Base-by-base conservation (phyloP, 2,888 invertebrate species). In the Apotomis capreana region DNA sequence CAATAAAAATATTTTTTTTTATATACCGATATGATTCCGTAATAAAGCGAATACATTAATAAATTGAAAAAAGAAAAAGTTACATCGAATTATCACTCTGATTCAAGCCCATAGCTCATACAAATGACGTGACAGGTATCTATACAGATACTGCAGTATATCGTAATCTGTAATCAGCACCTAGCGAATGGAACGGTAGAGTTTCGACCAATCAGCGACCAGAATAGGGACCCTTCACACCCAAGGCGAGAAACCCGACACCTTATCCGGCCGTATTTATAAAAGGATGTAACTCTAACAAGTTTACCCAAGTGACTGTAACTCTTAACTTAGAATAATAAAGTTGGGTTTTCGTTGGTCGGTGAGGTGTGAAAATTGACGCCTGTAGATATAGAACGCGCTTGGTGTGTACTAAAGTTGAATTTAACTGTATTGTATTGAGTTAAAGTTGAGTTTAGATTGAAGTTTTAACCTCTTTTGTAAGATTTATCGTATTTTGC, bases 211-310 rank as follows among this genome's bases (percentile, higher is more conserved):
- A 93, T 92, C 87, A 86, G 81, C 57, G 75, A 3, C 70, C 77
- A 76, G 83, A 59, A 85, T 80, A 76, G 73, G 80, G 90, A 88
- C 92, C 92, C 92, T 92, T 93, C 88, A 91, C 92, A 89, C 92
- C 87, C 79, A 78, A 91, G 91, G 92, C 92, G 92, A 83, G 92
- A 93, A 92, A 92, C 86, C 81, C 88, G 87, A 92, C 92, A 93
- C 92, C 90, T 91, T 84, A 79, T 70, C 69, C 51, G 10, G 65
- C 70, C 70, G 60, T 40, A 84, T 67, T 78, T 57, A 9, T 70
- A 79, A 79, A 89, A 85, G 58, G 79, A 69, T 82, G 54, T 76
- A 89, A 82, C 70, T 75, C 15, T 49, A 76, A 36, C 1, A 4
- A 5, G 12, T 15, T n/a, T 2, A n/a, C 3, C 63, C 78, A 59